Base-by-base conservation (phyloP, 2,888 invertebrate species). In the Caenorhabditis doughertyi region DNA sequence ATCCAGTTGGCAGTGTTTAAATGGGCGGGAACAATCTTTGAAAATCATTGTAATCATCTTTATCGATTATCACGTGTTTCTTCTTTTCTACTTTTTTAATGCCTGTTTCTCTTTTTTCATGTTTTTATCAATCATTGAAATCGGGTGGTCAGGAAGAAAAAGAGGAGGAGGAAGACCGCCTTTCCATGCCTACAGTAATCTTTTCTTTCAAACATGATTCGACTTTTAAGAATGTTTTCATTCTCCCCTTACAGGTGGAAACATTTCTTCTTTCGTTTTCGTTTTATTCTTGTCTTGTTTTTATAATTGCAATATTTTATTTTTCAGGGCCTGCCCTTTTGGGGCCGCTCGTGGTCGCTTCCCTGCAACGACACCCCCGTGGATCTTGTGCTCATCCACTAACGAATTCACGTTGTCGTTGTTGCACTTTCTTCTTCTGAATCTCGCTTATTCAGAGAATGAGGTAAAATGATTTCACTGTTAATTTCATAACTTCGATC, bases 241-340 rank as follows among this genome's bases (percentile, higher is more conserved):
- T 44, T 56, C 27, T 56, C 27, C 18, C 23, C 35, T 35, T 18
- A 35, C 9, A 35, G 35, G 35, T 35, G 35, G 35, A 35, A 35
- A 35, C 18, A 5, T 47, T 47, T 13, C 18, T 47, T 47, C 18
- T 18, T 35, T 27, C 11, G 25, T 32, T 56, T 32, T 58, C 21
- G 23, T 29, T 60, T 11, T 62, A 27, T 56, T 44, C 21, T 56
- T 35, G n/a, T 23, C n/a, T 44, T 9, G 25, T 18, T 21, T 18
- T 25, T 42, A 42, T 49, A n/a, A 27, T 29, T 35, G 64, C 35
- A 27, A 13, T 18, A 4, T 18, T 18, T 44, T 39, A 39, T 44
- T 13, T 79, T 79, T 18, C 79, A 79, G 79, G 79, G 79, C 79
- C 79, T 72, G 79, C 79, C 79, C 79, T 79, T 79, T 67, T 72